Evolutionary conservation across 2,888 invertebrate species (phyloP).

Genomic region (Orthonychiurus folsomi): DNA sequence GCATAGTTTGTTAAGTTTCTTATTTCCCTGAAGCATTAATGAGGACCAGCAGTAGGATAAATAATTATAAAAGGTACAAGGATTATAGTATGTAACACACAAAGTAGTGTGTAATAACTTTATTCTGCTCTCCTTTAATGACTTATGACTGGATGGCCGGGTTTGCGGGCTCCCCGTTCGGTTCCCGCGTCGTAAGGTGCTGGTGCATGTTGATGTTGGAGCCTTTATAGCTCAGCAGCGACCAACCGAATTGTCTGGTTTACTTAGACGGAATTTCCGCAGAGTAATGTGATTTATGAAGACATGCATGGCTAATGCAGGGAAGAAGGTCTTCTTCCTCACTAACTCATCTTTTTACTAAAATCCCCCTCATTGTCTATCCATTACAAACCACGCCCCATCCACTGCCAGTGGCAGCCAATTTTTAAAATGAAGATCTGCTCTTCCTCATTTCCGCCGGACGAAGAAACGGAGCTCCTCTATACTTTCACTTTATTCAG

Average conservation of each 20-base stretch:
- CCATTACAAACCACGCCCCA: neutral
- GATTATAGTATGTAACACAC: no score
- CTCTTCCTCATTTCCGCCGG: neutral
- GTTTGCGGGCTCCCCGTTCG: no score
- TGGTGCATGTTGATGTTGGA: no score
- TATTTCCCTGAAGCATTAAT: no score
- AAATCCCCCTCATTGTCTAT: neutral
- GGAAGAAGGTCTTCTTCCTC: neutral
- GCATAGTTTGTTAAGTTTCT: no score
- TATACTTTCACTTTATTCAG: neutral
- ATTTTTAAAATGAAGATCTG: neutral
- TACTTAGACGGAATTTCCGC: neutral
- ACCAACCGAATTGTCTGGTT: neutral
- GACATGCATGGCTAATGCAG: neutral
- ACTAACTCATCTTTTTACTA: neutral
- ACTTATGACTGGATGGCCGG: neutral
- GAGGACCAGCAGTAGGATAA: no score
- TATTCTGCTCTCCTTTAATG: no score
- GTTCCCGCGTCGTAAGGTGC: no score
- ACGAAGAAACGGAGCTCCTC: neutral
- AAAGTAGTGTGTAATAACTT: no score
- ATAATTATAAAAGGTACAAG: no score
- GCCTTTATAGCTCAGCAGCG: neutral
- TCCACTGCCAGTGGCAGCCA: neutral
- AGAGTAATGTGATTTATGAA: neutral